Base-by-base conservation (phyloP, 2,113 vertebrate species). In the Boleophthalmus pectinirostris region DNA sequence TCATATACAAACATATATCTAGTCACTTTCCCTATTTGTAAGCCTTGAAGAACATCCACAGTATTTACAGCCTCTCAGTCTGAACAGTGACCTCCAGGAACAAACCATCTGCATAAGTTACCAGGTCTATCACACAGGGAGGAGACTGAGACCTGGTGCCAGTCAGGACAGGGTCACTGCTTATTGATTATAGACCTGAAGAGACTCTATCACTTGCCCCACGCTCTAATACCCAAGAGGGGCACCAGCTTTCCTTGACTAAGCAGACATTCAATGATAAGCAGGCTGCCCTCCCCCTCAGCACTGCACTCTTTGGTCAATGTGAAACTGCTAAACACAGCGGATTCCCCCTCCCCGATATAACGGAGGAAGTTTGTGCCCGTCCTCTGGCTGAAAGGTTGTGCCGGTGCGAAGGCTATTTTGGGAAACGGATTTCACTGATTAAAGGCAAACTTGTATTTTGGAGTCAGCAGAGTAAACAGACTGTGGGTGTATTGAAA, bases 221-320 rank as follows among this genome's bases (percentile, higher is more conserved):
- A 7, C 78, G 79, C 82, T 87, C 80, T 84, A 68, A 70, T 68
- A 86, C 83, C 72, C 85, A 73, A 54, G 83, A 78, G 84, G 86
- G 75, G 82, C 75, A 75, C 53, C 75, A 1, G 25, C 81, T 91
- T 90, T 87, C 85, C 80, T 77, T 64, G 75, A 87, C 88, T 89
- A 90, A 92, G 91, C 89, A 93, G 88, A 92, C 86, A 86, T 91
- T 92, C 83, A 91, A 86, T 90, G 82, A 92, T 81, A 85, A 75
- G 78, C 80, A 69, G 49, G 67, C 73, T 16, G 56, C 71, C 73
- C 63, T 77, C 58, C 54, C 65, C 49, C 70, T 66, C 68, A 13
- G 16, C 24, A 1, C 43, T 16, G 24, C 56, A 23, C 73, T 64
- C 63, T 69, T 70, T 12, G 66, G 69, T 25, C 57, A 60, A 67